phyloP scores from a whole-genome alignment of 2,797 vertebrate genomes.

The Brotula barbata region DNA sequence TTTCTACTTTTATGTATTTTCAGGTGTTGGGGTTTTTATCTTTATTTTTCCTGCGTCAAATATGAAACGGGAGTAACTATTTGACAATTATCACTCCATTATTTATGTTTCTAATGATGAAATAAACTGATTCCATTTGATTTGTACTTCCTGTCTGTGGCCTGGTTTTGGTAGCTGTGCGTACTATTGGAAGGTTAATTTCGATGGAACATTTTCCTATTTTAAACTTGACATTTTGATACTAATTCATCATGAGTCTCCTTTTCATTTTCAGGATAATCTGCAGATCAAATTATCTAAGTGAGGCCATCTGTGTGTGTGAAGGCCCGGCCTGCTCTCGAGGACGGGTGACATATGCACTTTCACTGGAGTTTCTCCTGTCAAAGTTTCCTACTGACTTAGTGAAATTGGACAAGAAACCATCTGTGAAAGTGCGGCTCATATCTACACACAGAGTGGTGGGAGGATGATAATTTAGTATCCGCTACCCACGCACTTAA shows the following conservation, averaged over 20 bases:
- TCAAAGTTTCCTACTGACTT: slow-evolving; percentile 41
- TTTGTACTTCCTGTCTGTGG: background rate
- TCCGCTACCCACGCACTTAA: slow-evolving; percentile 59
- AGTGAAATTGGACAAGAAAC: slow-evolving; percentile 38
- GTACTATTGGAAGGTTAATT: background rate
- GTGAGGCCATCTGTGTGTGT: slow-evolving; percentile 27
- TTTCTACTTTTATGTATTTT: background rate
- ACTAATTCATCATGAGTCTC: slow-evolving; percentile 1
- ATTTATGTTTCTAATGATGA: slow-evolving; percentile 23
- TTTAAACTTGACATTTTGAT: slow-evolving; percentile 18
- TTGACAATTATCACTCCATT: slow-evolving; percentile 5
- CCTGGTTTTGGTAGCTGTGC: slow-evolving; percentile 16
- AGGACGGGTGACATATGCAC: slow-evolving; percentile 24
- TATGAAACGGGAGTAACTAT: slow-evolving; percentile 12
- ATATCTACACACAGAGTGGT: slow-evolving; percentile 28
- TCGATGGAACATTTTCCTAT: background rate
- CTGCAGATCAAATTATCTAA: slow-evolving; percentile 30
- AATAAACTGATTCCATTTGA: slow-evolving; percentile 51
- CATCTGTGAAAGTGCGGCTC: slow-evolving; percentile 36
- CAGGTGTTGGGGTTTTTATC: background rate
- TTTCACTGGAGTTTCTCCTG: slow-evolving; percentile 28
- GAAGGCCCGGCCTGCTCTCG: slow-evolving; percentile 8
- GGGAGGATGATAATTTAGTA: slow-evolving; percentile 59
- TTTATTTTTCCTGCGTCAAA: slow-evolving; percentile 9
- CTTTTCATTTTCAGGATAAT: slow-evolving; percentile 27